Percentiles rank a stretch among this genome's conserved stretches.
Conservation (phyloP, 37 sponge, comb jelly and placozoan species). For the Cladorhizidae sp. region DNA sequence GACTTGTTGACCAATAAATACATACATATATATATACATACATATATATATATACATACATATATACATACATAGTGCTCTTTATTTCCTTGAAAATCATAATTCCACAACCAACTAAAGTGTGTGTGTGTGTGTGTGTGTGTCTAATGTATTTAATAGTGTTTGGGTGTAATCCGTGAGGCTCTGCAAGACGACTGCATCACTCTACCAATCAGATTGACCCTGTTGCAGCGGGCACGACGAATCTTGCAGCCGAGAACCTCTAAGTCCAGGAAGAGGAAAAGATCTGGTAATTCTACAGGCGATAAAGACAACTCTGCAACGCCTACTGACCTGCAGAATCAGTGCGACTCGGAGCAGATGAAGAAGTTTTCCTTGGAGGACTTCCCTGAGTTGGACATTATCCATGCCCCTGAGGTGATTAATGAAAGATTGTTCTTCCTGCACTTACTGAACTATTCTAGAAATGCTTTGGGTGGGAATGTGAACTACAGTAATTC, state of each 20-base stretch:
- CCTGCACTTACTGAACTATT: not conserved
- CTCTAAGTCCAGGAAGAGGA: not conserved
- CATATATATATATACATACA: too few species aligned
- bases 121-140: too few species aligned
- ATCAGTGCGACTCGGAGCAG: not conserved
- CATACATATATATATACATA: too few species aligned
- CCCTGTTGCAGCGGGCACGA: slow-evolving; percentile 59
- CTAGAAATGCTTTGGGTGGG: too few species aligned
- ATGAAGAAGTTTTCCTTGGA: not conserved
- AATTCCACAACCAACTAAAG: too few species aligned
- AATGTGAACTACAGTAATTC: too few species aligned
- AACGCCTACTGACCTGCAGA: not conserved
- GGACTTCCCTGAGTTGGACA: slow-evolving; percentile 44
- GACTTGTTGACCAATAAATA: too few species aligned
- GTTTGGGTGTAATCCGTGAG: slow-evolving; percentile 46
- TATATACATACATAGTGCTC: too few species aligned
- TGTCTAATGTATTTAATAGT: too few species aligned
- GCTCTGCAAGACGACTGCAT: slow-evolving; percentile 54
- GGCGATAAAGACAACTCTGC: not conserved
- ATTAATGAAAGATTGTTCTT: not conserved
- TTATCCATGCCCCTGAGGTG: slow-evolving; percentile 38
- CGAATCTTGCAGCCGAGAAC: slow-evolving; percentile 30
- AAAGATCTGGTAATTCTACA: not conserved
- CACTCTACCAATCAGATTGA: slow-evolving; percentile 23
- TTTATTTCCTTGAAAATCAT: too few species aligned